Conservation (phyloP, 2,797 vertebrate species). For the Decapterus maruadsi region DNA sequence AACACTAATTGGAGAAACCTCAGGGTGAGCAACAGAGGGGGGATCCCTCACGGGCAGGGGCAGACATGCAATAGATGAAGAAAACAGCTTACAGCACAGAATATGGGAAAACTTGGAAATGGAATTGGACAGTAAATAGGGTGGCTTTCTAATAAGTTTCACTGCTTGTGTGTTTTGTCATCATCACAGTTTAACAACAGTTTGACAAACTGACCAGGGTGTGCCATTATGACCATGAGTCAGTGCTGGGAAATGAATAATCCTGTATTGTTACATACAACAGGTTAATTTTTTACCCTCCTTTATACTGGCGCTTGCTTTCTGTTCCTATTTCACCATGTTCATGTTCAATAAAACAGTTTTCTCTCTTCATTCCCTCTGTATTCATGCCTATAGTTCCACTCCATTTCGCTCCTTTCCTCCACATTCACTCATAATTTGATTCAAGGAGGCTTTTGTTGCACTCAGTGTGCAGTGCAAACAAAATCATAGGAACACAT, state of each 20-base stretch:
- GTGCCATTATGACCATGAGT: slow-evolving; percentile 40
- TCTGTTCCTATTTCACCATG: slow-evolving; percentile 3
- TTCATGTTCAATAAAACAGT: slow-evolving; percentile 28
- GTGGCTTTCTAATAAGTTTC: no score
- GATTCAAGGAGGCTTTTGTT: slow-evolving; percentile 27
- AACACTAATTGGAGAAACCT: no score
- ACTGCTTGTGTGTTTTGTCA: not conserved
- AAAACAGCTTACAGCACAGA: no score
- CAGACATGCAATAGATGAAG: no score
- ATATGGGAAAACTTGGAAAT: no score
- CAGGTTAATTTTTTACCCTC: slow-evolving; percentile 8
- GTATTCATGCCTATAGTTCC: not conserved
- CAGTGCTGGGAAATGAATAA: slow-evolving; percentile 25
- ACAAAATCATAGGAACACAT: slow-evolving; percentile 36
- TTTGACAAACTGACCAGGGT: slow-evolving; percentile 42
- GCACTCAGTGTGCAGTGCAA: slow-evolving; percentile 15
- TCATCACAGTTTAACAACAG: slow-evolving; percentile 11
- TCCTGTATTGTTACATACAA: slow-evolving; percentile 1
- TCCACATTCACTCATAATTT: slow-evolving; percentile 25
- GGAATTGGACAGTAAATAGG: no score
- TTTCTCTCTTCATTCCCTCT: not conserved
- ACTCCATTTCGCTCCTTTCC: slow-evolving; percentile 18
- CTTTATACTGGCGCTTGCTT: not conserved
- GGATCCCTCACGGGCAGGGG: no score
- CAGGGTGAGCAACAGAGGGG: no score